Evolutionary conservation across 2,888 invertebrate genomes (phyloP), one percentile per base, ranked within the genome.

Genomic region (Cephus pygmeus): DNA sequence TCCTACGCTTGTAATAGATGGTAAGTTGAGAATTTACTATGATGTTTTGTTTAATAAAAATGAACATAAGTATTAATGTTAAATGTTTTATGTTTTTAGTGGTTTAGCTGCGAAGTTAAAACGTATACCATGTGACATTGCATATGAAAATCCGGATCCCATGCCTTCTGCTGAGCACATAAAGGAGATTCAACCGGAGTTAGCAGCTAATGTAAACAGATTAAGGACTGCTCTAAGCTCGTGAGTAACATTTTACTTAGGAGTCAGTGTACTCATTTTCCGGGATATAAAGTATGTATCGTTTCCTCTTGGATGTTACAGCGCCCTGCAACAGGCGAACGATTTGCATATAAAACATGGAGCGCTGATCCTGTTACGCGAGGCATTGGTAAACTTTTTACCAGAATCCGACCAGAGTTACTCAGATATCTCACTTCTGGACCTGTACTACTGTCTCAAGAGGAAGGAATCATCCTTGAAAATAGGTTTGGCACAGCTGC

Each of bases 361-460:
- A 56, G 82, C 83, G 2, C 81, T 91, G 11, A 69, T 81, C 11
- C 80, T 79, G 73, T 78, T 91, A 11, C 83, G 88, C 74, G 85
- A 90, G 34, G 77, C 82, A 12, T 80, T 91, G 30, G 76, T 81
- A 0, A 84, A 82, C 33, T 90, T 88, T 77, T 81, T 87, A 12
- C 85, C 88, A 0, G 85, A 77, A 4, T 69, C 34, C 6, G 74
- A 79, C 31, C 69, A 81, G 4, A 79, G 80, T 56, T 79, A 81
- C 35, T 36, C 83, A 12, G 80, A 85, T 12, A 69, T 90, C 40
- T 71, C 79, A 35, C 87, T 87, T 0, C 78, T 88, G 4, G 91
- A 91, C 79, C 69, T 91, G 33, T 88, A 86, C 71, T 90, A 82
- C 76, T 91, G 91, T 77, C 40, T 91, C 11, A 88, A 86, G 76